Evolutionary conservation across 2,113 vertebrate genomes (phyloP), one percentile per base, ranked within the genome.

Genomic region (Prolemur simus): DNA sequence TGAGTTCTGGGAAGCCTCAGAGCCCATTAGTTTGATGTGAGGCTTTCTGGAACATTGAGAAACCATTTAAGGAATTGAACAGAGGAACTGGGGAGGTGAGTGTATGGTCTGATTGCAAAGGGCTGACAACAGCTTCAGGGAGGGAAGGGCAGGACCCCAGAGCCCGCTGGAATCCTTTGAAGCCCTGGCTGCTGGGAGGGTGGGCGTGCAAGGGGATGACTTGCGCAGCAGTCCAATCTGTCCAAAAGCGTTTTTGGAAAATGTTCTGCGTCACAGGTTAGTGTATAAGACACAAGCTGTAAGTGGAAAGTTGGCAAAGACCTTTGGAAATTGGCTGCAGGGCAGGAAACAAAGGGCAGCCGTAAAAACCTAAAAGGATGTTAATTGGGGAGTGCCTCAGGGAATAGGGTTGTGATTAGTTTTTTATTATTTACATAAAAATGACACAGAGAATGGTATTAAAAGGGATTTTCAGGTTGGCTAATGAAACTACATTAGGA

Each of bases 371-470:
- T 98, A 96, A 98, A 98, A 98, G 97, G 98, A 98, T 96, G 97
- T 98, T 98, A 98, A 98, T 98, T 98, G 98, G 91, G 95, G 95
- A 98, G 93, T 93, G 96, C 98, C 97, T 96, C 94, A 54, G 96
- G 96, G 98, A 98, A 86, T 68, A 88, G 63, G 93, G 95, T 96
- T 97, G 95, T 91, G 93, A 98, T 97, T 74, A 63, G 87, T 91
- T 98, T 98, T 98, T 98, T 97, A 98, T 98, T 98, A 98, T 98
- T 98, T 98, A 98, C 98, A 98, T 98, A 97, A 98, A 98, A 98
- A 98, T 98, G 97, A 97, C 94, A 97, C 97, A 96, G 92, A 98
- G 97, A 97, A 95, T 95, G 95, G 92, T 95, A 97, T 83, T 97
- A 97, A 97, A 97, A 94, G 58, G 96, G 96, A 96, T 97, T 96